phyloP scores from a whole-genome alignment of 2,888 invertebrate genomes.

The Artemia sinica region DNA sequence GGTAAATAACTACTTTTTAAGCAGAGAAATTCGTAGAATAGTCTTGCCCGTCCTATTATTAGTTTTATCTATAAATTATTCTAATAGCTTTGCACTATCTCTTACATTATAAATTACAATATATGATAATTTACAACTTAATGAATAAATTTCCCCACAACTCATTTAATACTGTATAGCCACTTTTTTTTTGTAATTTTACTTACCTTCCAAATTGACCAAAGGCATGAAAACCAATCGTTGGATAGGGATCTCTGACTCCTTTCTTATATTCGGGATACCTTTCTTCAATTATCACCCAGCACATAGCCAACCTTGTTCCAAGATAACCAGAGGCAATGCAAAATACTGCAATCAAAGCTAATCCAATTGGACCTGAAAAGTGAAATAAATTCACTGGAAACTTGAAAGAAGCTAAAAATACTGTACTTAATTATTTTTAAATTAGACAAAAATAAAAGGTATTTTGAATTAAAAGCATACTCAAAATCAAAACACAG shows the following conservation, averaged over 20 bases:
- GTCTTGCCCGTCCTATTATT: no score
- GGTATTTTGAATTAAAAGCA: neutral
- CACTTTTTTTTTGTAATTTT: neutral
- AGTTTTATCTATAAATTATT: no score
- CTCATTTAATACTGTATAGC: no score
- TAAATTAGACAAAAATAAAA: neutral
- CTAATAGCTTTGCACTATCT: no score
- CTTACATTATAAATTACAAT: no score
- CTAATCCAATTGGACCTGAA: conserved; percentile 48
- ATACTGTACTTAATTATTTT: no score
- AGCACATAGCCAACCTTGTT: conserved; percentile 46
- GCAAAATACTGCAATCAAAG: conserved; percentile 42
- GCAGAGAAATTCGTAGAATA: no score
- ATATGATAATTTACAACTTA: no score
- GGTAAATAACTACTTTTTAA: no score
- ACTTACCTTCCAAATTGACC: conserved; percentile 42
- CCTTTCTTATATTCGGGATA: conserved; percentile 38
- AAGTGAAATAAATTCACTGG: conserved; percentile 21
- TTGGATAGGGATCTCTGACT: conserved; percentile 48
- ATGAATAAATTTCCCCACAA: no score
- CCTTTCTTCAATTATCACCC: conserved; percentile 48
- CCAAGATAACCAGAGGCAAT: conserved; percentile 46
- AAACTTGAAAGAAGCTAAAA: neutral
- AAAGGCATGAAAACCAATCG: conserved; percentile 44
- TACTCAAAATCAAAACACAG: no score